Evolutionary conservation across 2,888 invertebrate species (phyloP), one percentile per base, ranked within the genome.

Genomic region (Brachyopa scutellaris): DNA sequence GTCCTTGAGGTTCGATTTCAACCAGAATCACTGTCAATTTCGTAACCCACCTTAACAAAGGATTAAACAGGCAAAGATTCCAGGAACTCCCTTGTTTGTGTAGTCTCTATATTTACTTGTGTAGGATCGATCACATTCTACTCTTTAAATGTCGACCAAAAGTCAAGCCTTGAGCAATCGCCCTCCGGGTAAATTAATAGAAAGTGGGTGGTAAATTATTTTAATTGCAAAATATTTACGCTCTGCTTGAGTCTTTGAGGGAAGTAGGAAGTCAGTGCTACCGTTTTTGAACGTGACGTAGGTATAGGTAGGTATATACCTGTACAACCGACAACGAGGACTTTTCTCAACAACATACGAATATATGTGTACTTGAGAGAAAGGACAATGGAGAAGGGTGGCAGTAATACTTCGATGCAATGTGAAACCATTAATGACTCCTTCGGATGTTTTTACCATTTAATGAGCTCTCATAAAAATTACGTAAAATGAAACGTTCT

Each of bases 161-260:
- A 19, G 21, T 26, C 49, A 13, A 4, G 19, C 5, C 6, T n/a
- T 33, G 29, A 1, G 36, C 49, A 33, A 31, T 40, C 38, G 21
- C 19, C 59, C 26, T 42, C 42, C 8, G 15, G 36, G 55, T 66
- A 17, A 33, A 59, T 59, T 66, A 38, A 66, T 64, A 49, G 40
- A 38, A 59, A 72, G 26, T 26, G 57, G 49, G 57, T 45, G 64
- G 49, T 51, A 26, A 66, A 66, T 59, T 45, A 59, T 78, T 72
- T 72, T 78, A 78, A 78, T 72, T 78, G 72, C 72, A 59, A 72
- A 78, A 79, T 72, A 72, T 79, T 72, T 53, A 53, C 57, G 59
- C 57, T 53, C 23, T 19, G 31, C 29, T 51, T 59, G 42, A 62
- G 53, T 55, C 15, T 36, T 11, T 17, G n/a, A 40, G 36, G 21